Conservation (phyloP, 2,888 invertebrate species). For the Scrobipalpa atriplicella region DNA sequence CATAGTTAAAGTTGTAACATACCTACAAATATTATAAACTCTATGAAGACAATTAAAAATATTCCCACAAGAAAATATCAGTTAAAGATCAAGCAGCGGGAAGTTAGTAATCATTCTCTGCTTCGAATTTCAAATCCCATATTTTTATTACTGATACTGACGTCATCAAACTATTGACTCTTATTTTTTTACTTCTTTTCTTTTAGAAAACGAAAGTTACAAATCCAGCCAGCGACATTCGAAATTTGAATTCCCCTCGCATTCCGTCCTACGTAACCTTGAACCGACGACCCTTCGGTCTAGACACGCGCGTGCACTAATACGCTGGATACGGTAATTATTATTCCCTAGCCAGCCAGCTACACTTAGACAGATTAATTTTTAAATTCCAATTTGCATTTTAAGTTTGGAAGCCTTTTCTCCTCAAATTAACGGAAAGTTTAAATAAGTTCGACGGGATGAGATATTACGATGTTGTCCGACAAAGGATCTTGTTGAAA, state of each 20-base stretch:
- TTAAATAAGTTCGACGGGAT: background rate
- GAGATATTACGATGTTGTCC: background rate
- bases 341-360: slow-evolving; percentile 66
- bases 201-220: too few relatives aligned
- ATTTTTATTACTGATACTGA: too few relatives aligned
- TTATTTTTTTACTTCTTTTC: too few relatives aligned
- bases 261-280: slow-evolving; percentile 31
- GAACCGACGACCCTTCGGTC: slow-evolving; percentile 30
- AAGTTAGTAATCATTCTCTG: background rate
- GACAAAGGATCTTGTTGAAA: background rate
- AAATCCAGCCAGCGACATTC: background rate
- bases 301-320: slow-evolving; percentile 34
- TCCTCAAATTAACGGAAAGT: background rate
- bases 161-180: too few relatives aligned
- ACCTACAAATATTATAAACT: too few relatives aligned
- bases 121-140: background rate
- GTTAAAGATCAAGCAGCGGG: background rate
- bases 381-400: slow-evolving; percentile 20
- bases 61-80: background rate
- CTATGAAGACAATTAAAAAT: background rate
- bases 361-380: slow-evolving; percentile 83
- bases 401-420: slow-evolving; percentile 1
- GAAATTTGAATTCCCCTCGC: slow-evolving; percentile 30
- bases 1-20: too few relatives aligned
- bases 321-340: slow-evolving; percentile 24